Evolutionary conservation across 1,140 invertebrate genomes (phyloP).

Genomic region (Dendrolimus punctatus): DNA sequence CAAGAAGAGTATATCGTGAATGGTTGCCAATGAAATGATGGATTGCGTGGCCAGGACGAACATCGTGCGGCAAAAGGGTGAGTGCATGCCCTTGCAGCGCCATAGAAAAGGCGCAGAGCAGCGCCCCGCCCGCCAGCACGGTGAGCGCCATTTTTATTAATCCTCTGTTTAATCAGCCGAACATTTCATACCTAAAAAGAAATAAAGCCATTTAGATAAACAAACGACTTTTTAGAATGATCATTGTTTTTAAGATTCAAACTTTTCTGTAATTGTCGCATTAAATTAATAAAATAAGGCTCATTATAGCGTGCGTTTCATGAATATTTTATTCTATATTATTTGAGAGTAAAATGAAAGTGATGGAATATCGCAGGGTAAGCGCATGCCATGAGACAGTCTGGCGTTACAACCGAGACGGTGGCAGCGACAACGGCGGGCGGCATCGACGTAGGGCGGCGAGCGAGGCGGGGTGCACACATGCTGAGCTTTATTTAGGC

Average conservation of each 20-base stretch:
- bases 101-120: conserved; percentile 49
- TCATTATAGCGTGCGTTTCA: no score
- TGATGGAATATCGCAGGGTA: conserved; percentile 21
- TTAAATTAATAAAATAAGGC: no score
- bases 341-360: conserved; percentile 5
- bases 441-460: conserved; percentile 53
- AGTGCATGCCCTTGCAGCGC: conserved; percentile 52
- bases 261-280: no score
- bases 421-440: conserved; percentile 24
- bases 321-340: no score
- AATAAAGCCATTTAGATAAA: conserved; percentile 5
- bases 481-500: conserved; percentile 69
- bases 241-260: no score
- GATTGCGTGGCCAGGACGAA: conserved; percentile 88
- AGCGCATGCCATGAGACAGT: conserved; percentile 1
- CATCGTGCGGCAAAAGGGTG: conserved; percentile 84
- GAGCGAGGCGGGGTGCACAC: conserved; percentile 36
- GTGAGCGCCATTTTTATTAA: conserved; percentile 42
- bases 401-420: conserved; percentile 8
- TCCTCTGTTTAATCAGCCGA: conserved; percentile 32
- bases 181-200: conserved; percentile 55
- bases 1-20: conserved; percentile 78
- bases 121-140: conserved; percentile 45
- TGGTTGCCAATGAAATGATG: conserved; percentile 77
- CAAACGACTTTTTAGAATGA: no score